Conservation (phyloP, 2,797 vertebrate genomes). For the Lacerta agilis region DNA sequence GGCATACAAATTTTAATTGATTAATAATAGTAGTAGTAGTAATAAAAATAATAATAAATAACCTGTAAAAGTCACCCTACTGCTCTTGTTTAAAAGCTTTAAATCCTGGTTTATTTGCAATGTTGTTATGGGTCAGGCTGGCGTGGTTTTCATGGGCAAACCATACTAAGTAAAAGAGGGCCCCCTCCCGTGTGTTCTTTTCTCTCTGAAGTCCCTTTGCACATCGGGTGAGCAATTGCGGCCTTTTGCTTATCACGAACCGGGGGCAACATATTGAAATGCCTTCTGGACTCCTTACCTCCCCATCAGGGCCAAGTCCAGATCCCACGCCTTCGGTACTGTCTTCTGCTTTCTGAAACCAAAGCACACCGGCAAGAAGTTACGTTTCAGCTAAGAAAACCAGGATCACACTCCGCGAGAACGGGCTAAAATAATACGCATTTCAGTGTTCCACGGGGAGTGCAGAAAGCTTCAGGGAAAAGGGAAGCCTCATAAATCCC, state of each 20-base stretch:
- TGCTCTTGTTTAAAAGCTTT: not conserved
- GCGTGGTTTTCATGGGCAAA: not conserved
- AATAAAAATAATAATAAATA: too few species aligned
- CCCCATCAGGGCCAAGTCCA: conserved; percentile 93
- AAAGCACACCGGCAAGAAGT: conserved; percentile 39
- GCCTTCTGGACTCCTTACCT: conserved; percentile 78
- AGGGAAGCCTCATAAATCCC: not conserved
- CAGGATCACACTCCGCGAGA: not conserved
- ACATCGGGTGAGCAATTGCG: too few species aligned
- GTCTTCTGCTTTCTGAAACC: conserved; percentile 89
- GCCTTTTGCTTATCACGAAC: not conserved
- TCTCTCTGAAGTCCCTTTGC: not conserved
- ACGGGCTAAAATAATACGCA: not conserved
- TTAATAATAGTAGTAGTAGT: too few species aligned
- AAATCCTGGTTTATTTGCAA: not conserved
- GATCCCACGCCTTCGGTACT: conserved; percentile 89
- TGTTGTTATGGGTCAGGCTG: not conserved
- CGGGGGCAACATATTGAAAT: not conserved
- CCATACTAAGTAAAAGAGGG: not conserved
- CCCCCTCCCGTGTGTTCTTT: not conserved
- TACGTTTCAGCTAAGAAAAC: not conserved
- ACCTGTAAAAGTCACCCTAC: not conserved
- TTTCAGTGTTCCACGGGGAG: not conserved
- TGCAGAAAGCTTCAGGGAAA: not conserved
- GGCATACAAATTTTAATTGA: too few species aligned